Conservation (phyloP, 2,113 vertebrate genomes). For the Mormyrus iriodes region DNA sequence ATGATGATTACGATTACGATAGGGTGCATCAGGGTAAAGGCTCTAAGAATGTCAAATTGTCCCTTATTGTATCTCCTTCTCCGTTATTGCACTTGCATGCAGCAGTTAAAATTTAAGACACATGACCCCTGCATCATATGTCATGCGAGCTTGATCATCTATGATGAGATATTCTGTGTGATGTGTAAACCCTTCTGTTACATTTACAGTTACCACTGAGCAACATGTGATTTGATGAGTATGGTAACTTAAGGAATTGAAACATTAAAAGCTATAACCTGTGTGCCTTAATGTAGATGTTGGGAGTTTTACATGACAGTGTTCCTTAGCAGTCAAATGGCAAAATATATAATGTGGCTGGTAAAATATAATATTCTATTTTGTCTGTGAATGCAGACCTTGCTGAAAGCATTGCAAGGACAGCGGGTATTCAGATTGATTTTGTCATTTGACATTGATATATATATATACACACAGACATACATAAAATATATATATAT, state of each 20-base stretch:
- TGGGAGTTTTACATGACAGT: background rate
- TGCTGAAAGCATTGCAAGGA: background rate
- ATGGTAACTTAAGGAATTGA: background rate
- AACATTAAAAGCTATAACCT: background rate
- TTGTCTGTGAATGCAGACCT: background rate
- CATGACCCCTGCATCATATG: background rate
- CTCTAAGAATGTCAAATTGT: background rate
- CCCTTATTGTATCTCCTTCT: background rate
- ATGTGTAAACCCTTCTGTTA: background rate
- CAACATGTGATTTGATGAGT: too few relatives aligned
- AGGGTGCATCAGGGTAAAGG: background rate
- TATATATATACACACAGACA: too few relatives aligned
- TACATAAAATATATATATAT: too few relatives aligned
- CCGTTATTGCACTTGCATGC: background rate
- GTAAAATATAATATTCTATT: background rate
- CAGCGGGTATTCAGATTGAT: background rate
- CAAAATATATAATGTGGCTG: background rate
- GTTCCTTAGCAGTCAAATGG: too few relatives aligned
- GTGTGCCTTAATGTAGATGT: background rate
- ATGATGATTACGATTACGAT: background rate
- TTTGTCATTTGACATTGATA: too few relatives aligned
- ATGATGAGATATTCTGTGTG: background rate
- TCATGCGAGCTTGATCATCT: background rate
- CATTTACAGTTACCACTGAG: too few relatives aligned
- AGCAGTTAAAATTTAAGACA: background rate